A percentile compares a stretch with the other conserved stretches of the same genome.
Evolutionary conservation across 2,113 vertebrate genomes (phyloP).

Genomic region (Pterophyllum scalare): DNA sequence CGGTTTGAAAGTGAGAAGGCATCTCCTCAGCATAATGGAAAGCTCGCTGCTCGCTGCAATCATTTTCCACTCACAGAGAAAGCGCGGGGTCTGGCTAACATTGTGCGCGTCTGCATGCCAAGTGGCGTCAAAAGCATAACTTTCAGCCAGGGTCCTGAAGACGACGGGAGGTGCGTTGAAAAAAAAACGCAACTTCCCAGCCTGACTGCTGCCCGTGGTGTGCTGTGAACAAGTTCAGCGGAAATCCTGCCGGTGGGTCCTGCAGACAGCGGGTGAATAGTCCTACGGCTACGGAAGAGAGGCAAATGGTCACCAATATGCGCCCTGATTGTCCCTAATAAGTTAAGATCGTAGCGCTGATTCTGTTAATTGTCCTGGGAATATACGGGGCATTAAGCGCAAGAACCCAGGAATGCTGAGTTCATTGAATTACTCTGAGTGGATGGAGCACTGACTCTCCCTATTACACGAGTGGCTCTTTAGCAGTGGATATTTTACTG

Average conservation of each 20-base stretch:
- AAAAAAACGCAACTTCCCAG: slow-evolving; percentile 45
- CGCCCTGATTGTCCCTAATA: neutral
- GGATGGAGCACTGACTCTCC: slow-evolving; percentile 20
- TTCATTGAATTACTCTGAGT: slow-evolving; percentile 32
- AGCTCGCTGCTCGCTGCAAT: slow-evolving; percentile 86
- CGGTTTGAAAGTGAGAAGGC: slow-evolving; percentile 95
- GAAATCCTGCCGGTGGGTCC: slow-evolving; percentile 6
- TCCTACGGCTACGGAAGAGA: neutral
- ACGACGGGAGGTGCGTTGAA: neutral
- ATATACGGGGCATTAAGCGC: neutral
- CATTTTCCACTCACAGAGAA: slow-evolving; percentile 71
- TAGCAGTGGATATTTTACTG: slow-evolving; percentile 11
- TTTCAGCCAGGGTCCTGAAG: slow-evolving; percentile 12
- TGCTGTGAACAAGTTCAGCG: slow-evolving; percentile 38
- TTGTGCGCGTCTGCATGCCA: slow-evolving; percentile 9
- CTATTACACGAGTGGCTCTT: neutral
- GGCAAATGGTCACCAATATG: neutral
- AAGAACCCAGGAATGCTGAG: slow-evolving; percentile 8
- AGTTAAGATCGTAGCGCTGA: neutral
- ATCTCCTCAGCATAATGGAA: slow-evolving; percentile 95
- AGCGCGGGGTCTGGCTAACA: slow-evolving; percentile 42
- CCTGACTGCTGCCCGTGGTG: neutral
- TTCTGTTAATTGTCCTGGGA: neutral
- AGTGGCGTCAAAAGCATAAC: slow-evolving; percentile 25
- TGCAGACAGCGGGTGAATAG: neutral